Base-by-base conservation (phyloP, 2,888 invertebrate genomes). In the Aproaerema taeniolella region DNA sequence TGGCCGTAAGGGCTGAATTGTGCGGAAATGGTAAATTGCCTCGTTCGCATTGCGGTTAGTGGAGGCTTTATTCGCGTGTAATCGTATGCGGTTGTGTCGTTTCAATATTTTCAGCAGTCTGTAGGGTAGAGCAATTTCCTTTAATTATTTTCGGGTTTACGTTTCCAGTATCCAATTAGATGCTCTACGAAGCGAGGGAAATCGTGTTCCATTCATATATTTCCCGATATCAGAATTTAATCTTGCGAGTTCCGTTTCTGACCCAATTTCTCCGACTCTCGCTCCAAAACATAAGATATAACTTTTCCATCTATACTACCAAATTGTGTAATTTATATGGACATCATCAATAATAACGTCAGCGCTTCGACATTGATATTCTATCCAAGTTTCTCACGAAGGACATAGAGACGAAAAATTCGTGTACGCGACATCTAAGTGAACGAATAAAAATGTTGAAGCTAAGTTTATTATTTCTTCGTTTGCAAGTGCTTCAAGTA, bases 11-110 rank as follows among this genome's bases (percentile, higher is more conserved):
- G 53, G 53, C 43, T 52, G 55, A 54, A 61, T 63, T 52, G 61
- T 61, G 67, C 67, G 69, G 67, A 70, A 67, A 67, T 67, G 62
- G 60, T 59, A 49, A 65, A 68, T 66, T 64, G 65, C 58, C 55
- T 61, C 60, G 59, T 61, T 64, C 73, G 66, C 66, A 62, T 57
- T 73, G 76, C 67, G 75, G 76, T 74, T 56, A 56, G 56, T 55
- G 58, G 57, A 59, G 64, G 69, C 64, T 71, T 66, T 66, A 66
- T 62, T 61, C 61, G 62, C 59, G 63, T 67, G 67, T 69, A 65
- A 67, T 65, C 57, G 58, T 50, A 58, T 60, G 65, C 58, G 59
- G 62, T 64, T 63, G 64, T 58, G 66, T 64, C 52, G 58, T 68
- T 70, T 70, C 69, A 64, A 66, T 61, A 66, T 70, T 70, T 72